phyloP scores from a whole-genome alignment of 2,113 vertebrate species.

The Polypterus senegalus region DNA sequence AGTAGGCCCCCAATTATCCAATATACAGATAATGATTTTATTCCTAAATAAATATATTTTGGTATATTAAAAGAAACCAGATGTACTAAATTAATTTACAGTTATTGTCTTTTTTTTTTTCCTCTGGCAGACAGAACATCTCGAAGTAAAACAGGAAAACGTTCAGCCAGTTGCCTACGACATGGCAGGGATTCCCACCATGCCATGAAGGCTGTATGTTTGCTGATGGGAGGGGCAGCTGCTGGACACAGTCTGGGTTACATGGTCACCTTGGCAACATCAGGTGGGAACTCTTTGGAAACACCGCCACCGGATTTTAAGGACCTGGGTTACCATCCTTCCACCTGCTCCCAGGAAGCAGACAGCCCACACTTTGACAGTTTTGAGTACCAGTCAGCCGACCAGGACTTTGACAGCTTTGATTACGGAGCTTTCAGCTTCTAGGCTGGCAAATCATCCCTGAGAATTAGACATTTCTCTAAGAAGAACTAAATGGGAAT shows the following conservation, averaged over 20 bases:
- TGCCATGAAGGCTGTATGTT: slow-evolving; percentile 54
- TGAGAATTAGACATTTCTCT: background rate
- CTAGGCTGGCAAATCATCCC: slow-evolving; percentile 24
- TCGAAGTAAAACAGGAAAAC: slow-evolving; percentile 27
- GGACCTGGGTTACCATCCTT: slow-evolving; percentile 19
- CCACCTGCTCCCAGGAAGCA: slow-evolving; percentile 4
- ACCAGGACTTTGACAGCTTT: slow-evolving; percentile 60
- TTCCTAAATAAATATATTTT: no score
- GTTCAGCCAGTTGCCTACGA: slow-evolving; percentile 52
- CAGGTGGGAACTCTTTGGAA: slow-evolving; percentile 28
- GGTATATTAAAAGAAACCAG: no score
- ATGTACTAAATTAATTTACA: background rate
- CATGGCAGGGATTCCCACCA: slow-evolving; percentile 52
- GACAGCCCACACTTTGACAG: slow-evolving; percentile 53
- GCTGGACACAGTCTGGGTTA: slow-evolving; percentile 58
- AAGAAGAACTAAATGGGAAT: slow-evolving; percentile 4
- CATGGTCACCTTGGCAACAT: slow-evolving; percentile 45
- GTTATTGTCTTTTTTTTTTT: background rate
- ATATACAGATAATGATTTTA: no score
- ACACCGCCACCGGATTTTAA: slow-evolving; percentile 21
- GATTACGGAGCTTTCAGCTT: slow-evolving; percentile 65
- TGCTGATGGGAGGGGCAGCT: slow-evolving; percentile 62
- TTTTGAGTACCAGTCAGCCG: slow-evolving; percentile 56
- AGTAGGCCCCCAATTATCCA: background rate
- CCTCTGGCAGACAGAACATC: slow-evolving; percentile 16